phyloP scores from a whole-genome alignment of 2,797 vertebrate species.

The Eulemur rubriventer region DNA sequence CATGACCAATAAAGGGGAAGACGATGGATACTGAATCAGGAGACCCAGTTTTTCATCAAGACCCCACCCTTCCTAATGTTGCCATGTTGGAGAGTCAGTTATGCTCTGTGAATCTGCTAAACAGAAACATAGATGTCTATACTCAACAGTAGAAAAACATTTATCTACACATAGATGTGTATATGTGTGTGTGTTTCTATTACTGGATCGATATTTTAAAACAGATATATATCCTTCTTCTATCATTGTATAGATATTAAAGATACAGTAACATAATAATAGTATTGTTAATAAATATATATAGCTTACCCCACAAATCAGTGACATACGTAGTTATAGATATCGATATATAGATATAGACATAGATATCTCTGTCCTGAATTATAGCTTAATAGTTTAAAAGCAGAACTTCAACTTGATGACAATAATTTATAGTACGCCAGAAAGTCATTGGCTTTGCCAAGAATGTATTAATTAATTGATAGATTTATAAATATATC shows the following conservation, averaged over 20 bases:
- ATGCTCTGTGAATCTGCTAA: no score
- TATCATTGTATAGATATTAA: not conserved
- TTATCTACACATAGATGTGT: not conserved
- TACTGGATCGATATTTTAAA: not conserved
- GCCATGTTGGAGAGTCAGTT: no score
- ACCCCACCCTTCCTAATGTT: rapidly evolving
- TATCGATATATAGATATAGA: not conserved
- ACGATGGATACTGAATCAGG: rapidly evolving
- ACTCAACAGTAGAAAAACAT: not conserved
- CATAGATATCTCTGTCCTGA: not conserved
- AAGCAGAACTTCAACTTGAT: not conserved
- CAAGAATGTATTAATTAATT: no score
- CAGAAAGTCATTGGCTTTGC: not conserved
- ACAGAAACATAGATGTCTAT: not conserved
- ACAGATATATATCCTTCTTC: not conserved
- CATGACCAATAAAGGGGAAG: rapidly evolving
- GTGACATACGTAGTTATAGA: not conserved
- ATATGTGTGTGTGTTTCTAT: not conserved
- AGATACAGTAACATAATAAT: not conserved
- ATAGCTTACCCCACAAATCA: not conserved
- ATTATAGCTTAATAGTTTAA: not conserved
- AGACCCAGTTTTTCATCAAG: rapidly evolving
- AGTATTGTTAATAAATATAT: not conserved
- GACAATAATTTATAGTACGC: no score
- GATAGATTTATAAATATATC: not conserved